Evolutionary conservation across 2,797 vertebrate genomes (phyloP).

Genomic region (Falco naumanni): DNA sequence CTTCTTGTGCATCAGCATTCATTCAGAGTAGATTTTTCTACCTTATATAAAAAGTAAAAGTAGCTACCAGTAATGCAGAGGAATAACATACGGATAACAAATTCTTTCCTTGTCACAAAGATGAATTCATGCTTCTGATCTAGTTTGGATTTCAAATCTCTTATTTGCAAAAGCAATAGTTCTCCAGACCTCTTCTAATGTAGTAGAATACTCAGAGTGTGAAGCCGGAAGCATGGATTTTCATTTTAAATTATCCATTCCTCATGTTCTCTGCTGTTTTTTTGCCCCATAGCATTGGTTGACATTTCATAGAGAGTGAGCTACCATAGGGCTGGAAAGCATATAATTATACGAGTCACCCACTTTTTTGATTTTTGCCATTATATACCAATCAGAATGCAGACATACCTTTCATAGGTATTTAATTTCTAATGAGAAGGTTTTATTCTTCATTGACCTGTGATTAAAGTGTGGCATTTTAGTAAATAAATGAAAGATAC

Average conservation of each 20-base stretch:
- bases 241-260: slow-evolving; percentile 70
- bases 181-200: slow-evolving; percentile 13
- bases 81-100: neutral
- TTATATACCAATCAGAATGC: slow-evolving; percentile 56
- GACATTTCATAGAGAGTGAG: slow-evolving; percentile 79
- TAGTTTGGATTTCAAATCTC: slow-evolving; percentile 26
- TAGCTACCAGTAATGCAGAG: neutral
- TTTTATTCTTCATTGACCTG: slow-evolving; percentile 75
- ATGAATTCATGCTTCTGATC: neutral
- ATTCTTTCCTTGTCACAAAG: neutral
- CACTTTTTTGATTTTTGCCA: slow-evolving; percentile 72
- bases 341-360: slow-evolving; percentile 73
- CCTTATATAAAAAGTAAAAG: neutral
- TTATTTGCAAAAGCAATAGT: slow-evolving; percentile 48
- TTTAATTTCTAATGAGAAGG: slow-evolving; percentile 72
- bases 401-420: slow-evolving; percentile 62
- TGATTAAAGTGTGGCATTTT: slow-evolving; percentile 77
- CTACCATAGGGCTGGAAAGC: slow-evolving; percentile 60
- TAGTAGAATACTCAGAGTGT: neutral
- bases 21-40: neutral
- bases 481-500: slow-evolving; percentile 66
- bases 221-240: slow-evolving; percentile 38
- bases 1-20: neutral
- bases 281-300: slow-evolving; percentile 75
- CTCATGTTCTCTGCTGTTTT: slow-evolving; percentile 29